Conservation (phyloP, 1,140 invertebrate genomes). For the Drosophila nannoptera region DNA sequence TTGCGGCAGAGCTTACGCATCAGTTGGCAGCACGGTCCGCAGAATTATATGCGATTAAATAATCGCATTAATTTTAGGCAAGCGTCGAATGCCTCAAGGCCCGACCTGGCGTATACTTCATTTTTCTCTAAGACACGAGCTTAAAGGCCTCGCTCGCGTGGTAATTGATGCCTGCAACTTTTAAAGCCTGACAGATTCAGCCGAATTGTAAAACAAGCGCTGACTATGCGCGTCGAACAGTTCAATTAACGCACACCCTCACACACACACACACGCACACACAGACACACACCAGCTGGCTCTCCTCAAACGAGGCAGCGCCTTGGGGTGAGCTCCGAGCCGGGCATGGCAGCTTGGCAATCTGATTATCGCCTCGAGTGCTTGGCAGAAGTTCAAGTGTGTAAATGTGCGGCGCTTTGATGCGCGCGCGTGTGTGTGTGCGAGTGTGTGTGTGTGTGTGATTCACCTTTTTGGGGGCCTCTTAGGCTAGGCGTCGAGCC, state of each 20-base stretch:
- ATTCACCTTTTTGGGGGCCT: conserved; percentile 5
- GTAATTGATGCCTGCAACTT: conserved; percentile 22
- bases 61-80: conserved; percentile 16
- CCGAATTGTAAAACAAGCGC: conserved; percentile 57
- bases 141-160: conserved; percentile 3
- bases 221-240: conserved; percentile 46
- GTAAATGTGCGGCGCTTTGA: not conserved
- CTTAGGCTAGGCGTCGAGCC: not conserved
- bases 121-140: conserved; percentile 3
- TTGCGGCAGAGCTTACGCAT: conserved; percentile 26
- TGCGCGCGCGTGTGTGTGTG: not conserved
- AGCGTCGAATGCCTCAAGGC: not conserved
- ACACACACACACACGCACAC: not conserved
- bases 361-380: conserved; percentile 72
- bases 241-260: conserved; percentile 36
- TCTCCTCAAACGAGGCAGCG: conserved; percentile 1
- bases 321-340: not conserved
- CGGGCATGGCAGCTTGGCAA: conserved; percentile 34
- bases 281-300: not conserved
- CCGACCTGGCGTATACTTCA: conserved; percentile 4
- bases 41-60: conserved; percentile 32
- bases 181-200: conserved; percentile 15
- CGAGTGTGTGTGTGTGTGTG: conserved; percentile 2
- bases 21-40: conserved; percentile 13
- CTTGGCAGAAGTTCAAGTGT: conserved; percentile 31